Conservation (phyloP, 2,113 vertebrate genomes). For the Bungarus multicinctus region DNA sequence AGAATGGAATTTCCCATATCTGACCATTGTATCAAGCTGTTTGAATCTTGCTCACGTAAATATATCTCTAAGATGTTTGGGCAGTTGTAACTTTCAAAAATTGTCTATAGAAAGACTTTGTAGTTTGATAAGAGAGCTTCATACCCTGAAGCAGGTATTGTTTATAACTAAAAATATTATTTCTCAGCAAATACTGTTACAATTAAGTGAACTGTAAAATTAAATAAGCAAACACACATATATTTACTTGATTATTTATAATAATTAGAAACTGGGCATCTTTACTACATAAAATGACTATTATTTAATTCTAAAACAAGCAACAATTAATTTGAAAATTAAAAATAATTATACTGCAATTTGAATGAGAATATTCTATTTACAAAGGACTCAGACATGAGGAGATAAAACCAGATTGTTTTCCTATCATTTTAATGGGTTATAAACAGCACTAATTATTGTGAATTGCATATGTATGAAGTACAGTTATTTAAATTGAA, state of each 20-base stretch:
- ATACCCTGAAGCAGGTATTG: neutral
- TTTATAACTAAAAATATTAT: neutral
- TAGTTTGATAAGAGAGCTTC: neutral
- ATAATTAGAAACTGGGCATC: neutral
- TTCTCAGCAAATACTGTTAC: neutral
- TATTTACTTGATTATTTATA: neutral
- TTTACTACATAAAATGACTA: neutral
- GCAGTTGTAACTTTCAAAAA: no score
- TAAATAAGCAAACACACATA: neutral
- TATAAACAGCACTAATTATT: slow-evolving; percentile 19
- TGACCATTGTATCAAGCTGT: no score
- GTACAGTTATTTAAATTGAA: neutral
- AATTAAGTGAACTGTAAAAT: neutral
- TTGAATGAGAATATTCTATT: neutral
- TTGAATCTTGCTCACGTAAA: no score
- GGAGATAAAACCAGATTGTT: neutral
- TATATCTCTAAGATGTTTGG: no score
- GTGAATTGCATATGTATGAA: slow-evolving; percentile 8
- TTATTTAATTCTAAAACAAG: neutral
- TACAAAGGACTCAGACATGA: neutral
- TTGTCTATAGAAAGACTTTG: neutral
- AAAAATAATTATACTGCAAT: slow-evolving; percentile 2
- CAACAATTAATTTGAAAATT: neutral
- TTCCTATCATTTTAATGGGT: neutral
- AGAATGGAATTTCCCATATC: no score